Conservation (phyloP, 2,113 vertebrate species). For the Dasyornis broadbenti region DNA sequence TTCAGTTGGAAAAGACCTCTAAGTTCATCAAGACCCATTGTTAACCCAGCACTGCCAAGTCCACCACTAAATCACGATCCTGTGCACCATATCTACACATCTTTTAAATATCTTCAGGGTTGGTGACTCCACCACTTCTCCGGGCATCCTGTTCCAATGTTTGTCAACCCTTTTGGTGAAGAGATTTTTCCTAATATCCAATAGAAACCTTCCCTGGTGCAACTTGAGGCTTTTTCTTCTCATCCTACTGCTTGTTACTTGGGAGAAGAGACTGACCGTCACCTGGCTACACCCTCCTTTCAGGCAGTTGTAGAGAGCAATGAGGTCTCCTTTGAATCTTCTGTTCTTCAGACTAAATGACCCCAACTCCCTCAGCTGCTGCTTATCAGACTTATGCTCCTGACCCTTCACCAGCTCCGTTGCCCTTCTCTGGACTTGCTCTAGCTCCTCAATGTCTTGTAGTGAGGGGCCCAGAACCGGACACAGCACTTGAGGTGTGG, state of each 20-base stretch:
- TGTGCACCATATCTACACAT: not conserved
- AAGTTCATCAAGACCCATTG: not conserved
- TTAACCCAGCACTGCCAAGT: not conserved
- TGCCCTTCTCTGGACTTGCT: accelerated
- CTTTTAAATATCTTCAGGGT: not conserved
- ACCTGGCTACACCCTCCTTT: accelerated
- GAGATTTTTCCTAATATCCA: not conserved
- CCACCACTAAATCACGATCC: not conserved
- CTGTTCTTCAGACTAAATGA: not conserved
- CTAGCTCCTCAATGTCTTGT: not conserved
- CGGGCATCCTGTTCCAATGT: not conserved
- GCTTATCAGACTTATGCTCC: not conserved
- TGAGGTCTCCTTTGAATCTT: not conserved
- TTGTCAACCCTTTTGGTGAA: not conserved
- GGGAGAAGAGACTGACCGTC: not conserved
- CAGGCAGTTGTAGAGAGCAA: not conserved
- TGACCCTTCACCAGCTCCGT: accelerated
- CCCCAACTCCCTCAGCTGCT: not conserved
- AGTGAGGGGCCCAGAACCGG: not conserved
- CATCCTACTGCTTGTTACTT: not conserved
- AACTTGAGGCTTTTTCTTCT: not conserved
- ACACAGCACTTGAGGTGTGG: accelerated
- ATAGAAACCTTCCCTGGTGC: not conserved
- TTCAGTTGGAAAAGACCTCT: not conserved
- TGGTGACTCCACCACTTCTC: not conserved